Evolutionary conservation across 2,888 invertebrate genomes (phyloP).

Genomic region (Athalia rosae): DNA sequence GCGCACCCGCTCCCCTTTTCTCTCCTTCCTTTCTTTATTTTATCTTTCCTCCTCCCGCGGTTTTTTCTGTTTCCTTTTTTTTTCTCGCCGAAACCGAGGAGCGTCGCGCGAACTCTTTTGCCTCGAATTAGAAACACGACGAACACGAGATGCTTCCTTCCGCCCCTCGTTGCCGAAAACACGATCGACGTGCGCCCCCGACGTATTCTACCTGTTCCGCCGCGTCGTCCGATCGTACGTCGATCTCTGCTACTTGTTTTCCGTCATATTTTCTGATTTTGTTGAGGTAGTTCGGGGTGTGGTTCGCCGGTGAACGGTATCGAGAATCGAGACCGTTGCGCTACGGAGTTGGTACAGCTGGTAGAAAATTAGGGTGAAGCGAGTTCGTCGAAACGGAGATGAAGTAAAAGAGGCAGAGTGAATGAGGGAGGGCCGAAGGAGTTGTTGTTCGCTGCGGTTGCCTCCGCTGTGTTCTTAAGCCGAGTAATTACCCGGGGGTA

Average conservation of each 20-base stretch:
- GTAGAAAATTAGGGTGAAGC: background rate
- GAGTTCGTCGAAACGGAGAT: background rate
- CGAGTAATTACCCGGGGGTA: slow-evolving; percentile 25
- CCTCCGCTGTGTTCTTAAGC: slow-evolving; percentile 26
- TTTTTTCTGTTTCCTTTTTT: background rate
- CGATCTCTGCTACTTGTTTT: too few species aligned
- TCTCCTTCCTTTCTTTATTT: background rate
- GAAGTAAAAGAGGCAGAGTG: background rate
- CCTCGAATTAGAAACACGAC: slow-evolving; percentile 30
- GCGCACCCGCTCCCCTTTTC: background rate
- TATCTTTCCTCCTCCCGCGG: background rate
- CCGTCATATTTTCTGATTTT: too few species aligned
- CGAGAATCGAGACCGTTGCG: slow-evolving; percentile 3
- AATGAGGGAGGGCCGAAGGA: background rate
- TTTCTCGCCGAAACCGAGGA: background rate
- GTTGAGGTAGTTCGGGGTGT: slow-evolving; percentile 5
- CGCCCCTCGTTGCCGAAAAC: slow-evolving; percentile 17
- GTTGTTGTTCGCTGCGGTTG: background rate
- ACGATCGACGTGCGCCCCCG: slow-evolving; percentile 10
- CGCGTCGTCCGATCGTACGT: too few species aligned
- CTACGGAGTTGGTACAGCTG: background rate
- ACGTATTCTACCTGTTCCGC: too few species aligned
- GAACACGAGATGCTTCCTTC: background rate
- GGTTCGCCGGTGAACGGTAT: slow-evolving; percentile 30
- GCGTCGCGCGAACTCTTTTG: slow-evolving; percentile 26